Conservation (phyloP, 1,140 invertebrate species). For the Drosophila rhopaloa region DNA sequence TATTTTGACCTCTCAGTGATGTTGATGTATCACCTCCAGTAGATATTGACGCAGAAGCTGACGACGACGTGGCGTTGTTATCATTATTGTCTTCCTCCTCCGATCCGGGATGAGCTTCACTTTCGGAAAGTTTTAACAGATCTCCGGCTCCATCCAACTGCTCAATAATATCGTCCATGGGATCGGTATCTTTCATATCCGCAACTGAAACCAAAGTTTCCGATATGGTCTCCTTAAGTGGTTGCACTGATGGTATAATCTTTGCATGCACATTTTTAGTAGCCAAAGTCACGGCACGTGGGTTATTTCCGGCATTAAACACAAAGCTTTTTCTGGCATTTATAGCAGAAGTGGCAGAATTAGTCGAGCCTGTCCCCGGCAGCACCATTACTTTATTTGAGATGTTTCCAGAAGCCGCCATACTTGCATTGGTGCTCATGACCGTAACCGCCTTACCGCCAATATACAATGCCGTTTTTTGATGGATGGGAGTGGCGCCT, state of each 20-base stretch:
- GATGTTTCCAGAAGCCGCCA: slow-evolving; percentile 33
- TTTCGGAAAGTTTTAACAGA: slow-evolving; percentile 22
- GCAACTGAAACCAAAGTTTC: slow-evolving; percentile 29
- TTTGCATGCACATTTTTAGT: slow-evolving; percentile 72
- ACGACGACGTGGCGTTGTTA: slow-evolving; percentile 44
- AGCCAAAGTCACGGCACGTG: slow-evolving; percentile 60
- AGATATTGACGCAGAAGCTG: slow-evolving; percentile 3
- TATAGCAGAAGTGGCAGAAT: slow-evolving; percentile 10
- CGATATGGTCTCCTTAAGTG: slow-evolving; percentile 51
- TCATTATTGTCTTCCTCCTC: slow-evolving; percentile 30
- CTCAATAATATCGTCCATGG: slow-evolving; percentile 83
- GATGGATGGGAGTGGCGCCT: slow-evolving; percentile 47
- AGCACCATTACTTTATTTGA: slow-evolving; percentile 78
- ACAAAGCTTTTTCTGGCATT: slow-evolving; percentile 76
- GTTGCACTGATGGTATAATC: slow-evolving; percentile 63
- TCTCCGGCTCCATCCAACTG: slow-evolving; percentile 78
- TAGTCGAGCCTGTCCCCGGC: slow-evolving; percentile 47
- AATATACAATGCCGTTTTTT: slow-evolving; percentile 87
- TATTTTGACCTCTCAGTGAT: background rate
- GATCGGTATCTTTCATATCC: slow-evolving; percentile 49
- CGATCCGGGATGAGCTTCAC: slow-evolving; percentile 4
- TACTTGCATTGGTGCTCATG: slow-evolving; percentile 85
- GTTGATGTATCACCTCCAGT: background rate
- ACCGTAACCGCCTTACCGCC: slow-evolving; percentile 90
- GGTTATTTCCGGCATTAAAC: slow-evolving; percentile 58